These are phyloP conservation scores for Heliocidaris erythrogramma DNA, from an alignment of 35 echinoderm and acorn worm genomes.

Conservation along the genomic window DNA sequence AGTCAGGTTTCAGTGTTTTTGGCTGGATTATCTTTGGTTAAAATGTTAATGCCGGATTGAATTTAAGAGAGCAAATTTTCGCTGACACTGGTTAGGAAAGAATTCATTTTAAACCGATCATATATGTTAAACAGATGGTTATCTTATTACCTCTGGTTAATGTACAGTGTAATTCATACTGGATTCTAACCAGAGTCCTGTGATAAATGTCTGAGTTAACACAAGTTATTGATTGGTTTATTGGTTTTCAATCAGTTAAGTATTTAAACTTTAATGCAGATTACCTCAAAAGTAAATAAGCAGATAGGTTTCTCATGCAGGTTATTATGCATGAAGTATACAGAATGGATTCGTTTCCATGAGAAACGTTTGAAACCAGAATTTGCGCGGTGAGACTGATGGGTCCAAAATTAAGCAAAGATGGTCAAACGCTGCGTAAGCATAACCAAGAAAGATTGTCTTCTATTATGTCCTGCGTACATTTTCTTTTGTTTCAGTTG, in stretches of 20 bases:
- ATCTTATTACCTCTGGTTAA: not conserved
- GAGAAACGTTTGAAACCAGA: not conserved
- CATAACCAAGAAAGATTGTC: not conserved
- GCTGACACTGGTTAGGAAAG: not conserved
- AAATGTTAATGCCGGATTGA: not conserved
- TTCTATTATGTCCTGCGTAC: no score
- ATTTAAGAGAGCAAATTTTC: not conserved
- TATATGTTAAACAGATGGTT: not conserved
- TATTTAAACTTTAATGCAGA: no score
- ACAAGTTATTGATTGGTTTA: no score
- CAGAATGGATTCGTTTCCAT: not conserved
- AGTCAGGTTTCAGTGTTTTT: not conserved
- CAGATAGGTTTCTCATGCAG: no score
- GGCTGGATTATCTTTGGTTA: not conserved
- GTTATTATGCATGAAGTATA: no score
- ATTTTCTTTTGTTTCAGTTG: not conserved
- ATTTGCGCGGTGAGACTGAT: not conserved
- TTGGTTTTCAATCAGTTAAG: no score
- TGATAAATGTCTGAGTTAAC: no score
- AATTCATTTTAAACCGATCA: not conserved
- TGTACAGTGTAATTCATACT: not conserved
- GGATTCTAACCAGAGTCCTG: not conserved
- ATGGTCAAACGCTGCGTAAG: not conserved
- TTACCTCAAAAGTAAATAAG: no score
- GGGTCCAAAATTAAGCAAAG: not conserved